phyloP scores from a whole-genome alignment of 2,888 invertebrate genomes.

The Hedya salicella region DNA sequence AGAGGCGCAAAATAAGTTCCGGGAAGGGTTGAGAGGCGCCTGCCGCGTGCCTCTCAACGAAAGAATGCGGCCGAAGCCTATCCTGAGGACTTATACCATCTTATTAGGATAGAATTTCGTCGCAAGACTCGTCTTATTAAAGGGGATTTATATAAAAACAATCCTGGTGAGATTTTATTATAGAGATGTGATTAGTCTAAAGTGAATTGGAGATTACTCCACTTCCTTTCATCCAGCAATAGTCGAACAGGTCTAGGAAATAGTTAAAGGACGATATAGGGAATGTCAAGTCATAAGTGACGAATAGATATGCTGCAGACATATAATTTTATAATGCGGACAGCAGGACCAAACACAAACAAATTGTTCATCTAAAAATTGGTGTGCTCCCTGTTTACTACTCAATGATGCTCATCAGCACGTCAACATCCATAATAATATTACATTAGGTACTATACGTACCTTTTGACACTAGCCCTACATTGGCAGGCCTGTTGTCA shows the following conservation, averaged over 20 bases:
- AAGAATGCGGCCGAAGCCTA: slow-evolving; percentile 37
- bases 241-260: too few relatives aligned
- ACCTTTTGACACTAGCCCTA: too few relatives aligned
- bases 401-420: too few relatives aligned
- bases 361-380: too few relatives aligned
- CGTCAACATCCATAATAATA: too few relatives aligned
- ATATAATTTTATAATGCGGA: too few relatives aligned
- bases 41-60: slow-evolving; percentile 23
- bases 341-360: too few relatives aligned
- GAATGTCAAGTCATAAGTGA: too few relatives aligned
- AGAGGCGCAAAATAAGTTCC: slow-evolving; percentile 31
- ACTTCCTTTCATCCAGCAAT: too few relatives aligned
- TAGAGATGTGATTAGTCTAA: slow-evolving; percentile 1
- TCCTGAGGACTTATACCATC: slow-evolving; percentile 12
- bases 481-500: not conserved
- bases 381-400: too few relatives aligned
- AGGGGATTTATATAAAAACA: slow-evolving; percentile 19
- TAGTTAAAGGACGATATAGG: not conserved
- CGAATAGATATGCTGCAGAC: too few relatives aligned
- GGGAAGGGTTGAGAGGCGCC: slow-evolving; percentile 32
- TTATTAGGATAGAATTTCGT: slow-evolving; percentile 35
- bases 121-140: slow-evolving; percentile 24
- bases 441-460: too few relatives aligned
- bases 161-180: slow-evolving; percentile 12
- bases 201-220: not conserved